These are phyloP conservation scores for Cataglyphis livida DNA, from an alignment of 2,888 invertebrate species.

Conservation along the genomic window DNA sequence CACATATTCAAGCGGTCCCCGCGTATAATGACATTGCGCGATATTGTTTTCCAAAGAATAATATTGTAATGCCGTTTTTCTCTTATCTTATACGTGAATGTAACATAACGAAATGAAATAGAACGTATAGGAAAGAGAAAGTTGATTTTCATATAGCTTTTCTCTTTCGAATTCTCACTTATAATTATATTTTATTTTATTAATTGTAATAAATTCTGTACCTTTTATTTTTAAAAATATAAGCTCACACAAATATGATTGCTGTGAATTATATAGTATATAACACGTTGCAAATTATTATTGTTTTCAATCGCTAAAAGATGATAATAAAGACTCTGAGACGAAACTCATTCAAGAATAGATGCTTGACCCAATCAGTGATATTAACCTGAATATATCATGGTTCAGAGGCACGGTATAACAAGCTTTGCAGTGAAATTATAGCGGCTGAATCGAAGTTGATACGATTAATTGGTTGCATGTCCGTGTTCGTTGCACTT, in stretches of 20 bases:
- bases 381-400: constrained; percentile 26
- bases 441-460: constrained; percentile 35
- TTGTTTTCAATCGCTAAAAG: neutral
- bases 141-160: neutral
- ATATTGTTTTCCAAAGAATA: constrained; percentile 1
- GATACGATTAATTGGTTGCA: constrained; percentile 54
- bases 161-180: neutral
- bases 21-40: constrained; percentile 20
- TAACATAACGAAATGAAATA: neutral
- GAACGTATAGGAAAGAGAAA: neutral
- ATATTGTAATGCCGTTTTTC: neutral
- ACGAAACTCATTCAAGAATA: neutral
- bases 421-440: constrained; percentile 36
- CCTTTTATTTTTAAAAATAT: neutral
- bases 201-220: neutral
- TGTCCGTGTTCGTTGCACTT: constrained; percentile 55
- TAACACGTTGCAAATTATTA: neutral
- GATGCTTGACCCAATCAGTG: neutral
- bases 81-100: neutral
- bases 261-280: neutral
- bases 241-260: neutral
- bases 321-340: constrained; percentile 1
- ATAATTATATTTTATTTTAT: constrained; percentile 10
- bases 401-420: constrained; percentile 8
- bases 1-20: constrained; percentile 9